Evolutionary conservation across 1,140 invertebrate species (phyloP).

Genomic region (Pararge aegeria): DNA sequence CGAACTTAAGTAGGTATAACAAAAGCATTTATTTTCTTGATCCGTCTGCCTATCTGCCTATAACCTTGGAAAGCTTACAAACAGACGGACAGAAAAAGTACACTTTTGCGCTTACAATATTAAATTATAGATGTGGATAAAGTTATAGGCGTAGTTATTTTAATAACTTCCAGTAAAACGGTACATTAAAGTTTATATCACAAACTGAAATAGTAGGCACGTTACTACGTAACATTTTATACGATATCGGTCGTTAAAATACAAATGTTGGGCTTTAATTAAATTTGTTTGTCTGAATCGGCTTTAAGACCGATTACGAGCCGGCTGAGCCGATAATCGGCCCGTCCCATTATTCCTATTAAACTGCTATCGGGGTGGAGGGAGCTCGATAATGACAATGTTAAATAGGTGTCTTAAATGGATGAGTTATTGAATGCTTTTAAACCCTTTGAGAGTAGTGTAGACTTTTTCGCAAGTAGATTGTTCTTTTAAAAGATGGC

Average conservation of each 20-base stretch:
- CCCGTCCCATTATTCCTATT: slow-evolving; percentile 33
- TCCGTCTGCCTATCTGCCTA: no score
- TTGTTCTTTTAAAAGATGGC: no score
- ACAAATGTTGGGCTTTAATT: slow-evolving; percentile 27
- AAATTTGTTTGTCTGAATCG: slow-evolving; percentile 36
- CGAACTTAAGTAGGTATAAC: no score
- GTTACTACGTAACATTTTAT: not conserved
- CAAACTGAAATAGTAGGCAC: not conserved
- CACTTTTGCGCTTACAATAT: no score
- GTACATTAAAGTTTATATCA: not conserved
- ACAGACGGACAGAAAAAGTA: no score
- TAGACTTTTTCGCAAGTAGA: no score
- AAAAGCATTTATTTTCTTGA: no score
- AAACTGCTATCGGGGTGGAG: slow-evolving; percentile 26
- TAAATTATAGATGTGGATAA: no score
- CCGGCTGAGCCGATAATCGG: slow-evolving; percentile 31
- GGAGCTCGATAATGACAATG: slow-evolving; percentile 5
- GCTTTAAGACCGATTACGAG: slow-evolving; percentile 35
- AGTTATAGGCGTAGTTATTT: not conserved
- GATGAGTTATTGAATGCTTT: not conserved
- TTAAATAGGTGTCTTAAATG: not conserved
- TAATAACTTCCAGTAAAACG: not conserved
- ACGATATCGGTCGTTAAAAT: slow-evolving; percentile 3
- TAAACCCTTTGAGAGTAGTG: not conserved
- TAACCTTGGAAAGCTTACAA: no score